These are phyloP conservation scores for Pseudobourletiella spinata DNA, from an alignment of 1,140 invertebrate genomes.

Conservation along the genomic window DNA sequence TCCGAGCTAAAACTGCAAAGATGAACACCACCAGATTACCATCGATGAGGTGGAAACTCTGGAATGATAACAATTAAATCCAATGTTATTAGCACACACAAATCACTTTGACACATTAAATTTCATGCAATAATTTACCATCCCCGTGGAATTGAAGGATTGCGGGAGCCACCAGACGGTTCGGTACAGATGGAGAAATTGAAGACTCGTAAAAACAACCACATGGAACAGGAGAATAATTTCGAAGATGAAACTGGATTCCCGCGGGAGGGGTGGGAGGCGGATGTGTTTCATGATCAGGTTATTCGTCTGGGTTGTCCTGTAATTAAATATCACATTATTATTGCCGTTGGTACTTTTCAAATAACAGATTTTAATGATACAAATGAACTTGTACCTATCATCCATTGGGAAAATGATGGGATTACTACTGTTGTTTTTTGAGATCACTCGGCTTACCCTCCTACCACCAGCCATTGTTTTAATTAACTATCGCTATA, in stretches of 20 bases:
- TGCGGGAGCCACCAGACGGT: constrained; percentile 96
- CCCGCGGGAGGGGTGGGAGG: neutral
- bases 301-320: neutral
- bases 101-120: neutral
- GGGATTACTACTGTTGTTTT: neutral
- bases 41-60: constrained; percentile 95
- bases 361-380: neutral
- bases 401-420: neutral
- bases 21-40: constrained; percentile 74
- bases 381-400: neutral
- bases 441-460: neutral
- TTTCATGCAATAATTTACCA: constrained; percentile 67
- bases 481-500: no score
- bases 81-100: neutral
- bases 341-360: no score
- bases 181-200: constrained; percentile 89
- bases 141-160: constrained; percentile 73
- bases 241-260: neutral
- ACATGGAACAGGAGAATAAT: constrained; percentile 24
- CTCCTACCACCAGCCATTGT: neutral
- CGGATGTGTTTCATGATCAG: constrained; percentile 11
- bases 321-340: neutral
- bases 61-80: constrained; percentile 45
- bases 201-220: constrained; percentile 40
- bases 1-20: constrained; percentile 61